A percentile compares a stretch with the other conserved stretches of the same genome.
Conservation (phyloP, 2,888 invertebrate species). For the Sturmia bella region DNA sequence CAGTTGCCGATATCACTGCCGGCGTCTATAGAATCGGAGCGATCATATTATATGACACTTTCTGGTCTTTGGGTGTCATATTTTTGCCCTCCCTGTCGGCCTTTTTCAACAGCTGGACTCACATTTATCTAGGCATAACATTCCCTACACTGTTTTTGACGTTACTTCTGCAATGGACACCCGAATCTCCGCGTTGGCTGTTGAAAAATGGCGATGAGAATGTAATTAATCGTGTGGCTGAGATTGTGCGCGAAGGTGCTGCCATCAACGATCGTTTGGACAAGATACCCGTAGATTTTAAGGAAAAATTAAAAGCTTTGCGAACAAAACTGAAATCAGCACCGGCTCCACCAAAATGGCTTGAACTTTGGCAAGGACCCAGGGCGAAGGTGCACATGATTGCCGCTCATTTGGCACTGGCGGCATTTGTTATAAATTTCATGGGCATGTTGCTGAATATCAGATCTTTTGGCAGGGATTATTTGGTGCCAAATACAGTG, state of each 20-base stretch:
- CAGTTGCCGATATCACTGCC: constrained; percentile 81
- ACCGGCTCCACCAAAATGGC: constrained; percentile 77
- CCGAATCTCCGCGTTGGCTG: constrained; percentile 82
- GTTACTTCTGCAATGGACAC: constrained; percentile 81
- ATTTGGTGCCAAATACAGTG: constrained; percentile 80
- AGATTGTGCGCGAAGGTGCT: constrained; percentile 79
- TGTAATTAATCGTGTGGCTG: constrained; percentile 78
- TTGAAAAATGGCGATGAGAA: constrained; percentile 78
- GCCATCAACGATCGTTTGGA: constrained; percentile 79
- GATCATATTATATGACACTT: constrained; percentile 81
- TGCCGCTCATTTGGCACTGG: constrained; percentile 80
- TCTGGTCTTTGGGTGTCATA: constrained; percentile 82
- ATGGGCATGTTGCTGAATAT: constrained; percentile 82
- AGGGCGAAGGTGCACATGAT: constrained; percentile 79
- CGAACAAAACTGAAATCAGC: constrained; percentile 75
- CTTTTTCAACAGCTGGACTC: constrained; percentile 80
- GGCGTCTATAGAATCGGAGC: constrained; percentile 80
- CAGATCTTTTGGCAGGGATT: constrained; percentile 81
- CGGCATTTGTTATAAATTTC: constrained; percentile 80
- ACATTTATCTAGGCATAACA: constrained; percentile 82
- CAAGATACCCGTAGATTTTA: constrained; percentile 78
- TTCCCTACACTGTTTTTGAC: constrained; percentile 81
- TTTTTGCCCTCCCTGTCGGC: constrained; percentile 80
- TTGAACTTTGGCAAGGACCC: constrained; percentile 78
- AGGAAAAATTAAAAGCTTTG: constrained; percentile 76